These are phyloP conservation scores for Neopipo cinnamomea DNA, from an alignment of 2,113 vertebrate genomes.

Conservation along the genomic window DNA sequence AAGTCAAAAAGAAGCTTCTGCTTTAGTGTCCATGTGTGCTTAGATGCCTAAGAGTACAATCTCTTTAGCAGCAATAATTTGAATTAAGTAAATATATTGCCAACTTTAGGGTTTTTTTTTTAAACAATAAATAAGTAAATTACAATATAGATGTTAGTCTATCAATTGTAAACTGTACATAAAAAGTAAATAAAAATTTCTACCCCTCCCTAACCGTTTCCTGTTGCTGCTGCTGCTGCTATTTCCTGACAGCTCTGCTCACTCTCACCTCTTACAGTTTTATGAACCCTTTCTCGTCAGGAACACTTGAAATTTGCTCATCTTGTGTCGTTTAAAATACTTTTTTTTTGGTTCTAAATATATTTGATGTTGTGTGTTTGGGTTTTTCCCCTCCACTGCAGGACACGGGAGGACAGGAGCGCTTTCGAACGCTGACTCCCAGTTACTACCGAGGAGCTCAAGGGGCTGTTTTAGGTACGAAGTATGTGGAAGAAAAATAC, in stretches of 20 bases:
- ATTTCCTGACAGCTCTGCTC: neutral
- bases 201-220: neutral
- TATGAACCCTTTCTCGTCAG: neutral
- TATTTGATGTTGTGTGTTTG: neutral
- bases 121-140: neutral
- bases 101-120: neutral
- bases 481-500: neutral
- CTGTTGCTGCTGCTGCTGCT: neutral
- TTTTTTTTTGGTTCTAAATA: neutral
- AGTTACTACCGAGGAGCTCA: conserved; percentile 68
- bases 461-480: conserved; percentile 65
- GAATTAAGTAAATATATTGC: neutral
- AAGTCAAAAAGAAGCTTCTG: neutral
- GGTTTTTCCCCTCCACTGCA: neutral
- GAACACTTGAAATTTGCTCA: neutral
- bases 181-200: neutral
- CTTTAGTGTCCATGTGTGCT: neutral
- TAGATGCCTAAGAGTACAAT: neutral
- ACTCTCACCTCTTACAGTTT: neutral
- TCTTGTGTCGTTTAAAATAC: neutral
- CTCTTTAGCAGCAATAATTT: neutral
- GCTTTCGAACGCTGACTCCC: conserved; percentile 52
- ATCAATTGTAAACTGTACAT: neutral
- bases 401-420: conserved; percentile 71
- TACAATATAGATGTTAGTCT: neutral